A percentile compares a stretch with the other conserved stretches of the same genome.
Conservation (phyloP, 2,888 invertebrate species). For the Drosophila mettleri region DNA sequence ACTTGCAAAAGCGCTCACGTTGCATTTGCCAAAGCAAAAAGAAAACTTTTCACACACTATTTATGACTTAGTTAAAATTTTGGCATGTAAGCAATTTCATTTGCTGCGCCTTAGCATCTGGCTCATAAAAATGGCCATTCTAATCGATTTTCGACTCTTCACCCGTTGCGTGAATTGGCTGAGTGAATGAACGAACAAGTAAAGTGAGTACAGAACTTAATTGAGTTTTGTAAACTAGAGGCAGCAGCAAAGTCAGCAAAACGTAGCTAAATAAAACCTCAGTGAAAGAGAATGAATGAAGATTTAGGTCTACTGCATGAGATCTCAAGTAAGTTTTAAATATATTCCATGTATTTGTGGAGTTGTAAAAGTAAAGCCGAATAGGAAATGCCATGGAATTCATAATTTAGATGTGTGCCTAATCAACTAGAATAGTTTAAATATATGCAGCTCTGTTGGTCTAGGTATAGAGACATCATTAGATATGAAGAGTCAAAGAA, state of each 20-base stretch:
- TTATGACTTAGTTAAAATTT: constrained; percentile 76
- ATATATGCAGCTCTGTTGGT: no score
- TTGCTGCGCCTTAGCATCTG: constrained; percentile 39
- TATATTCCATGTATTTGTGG: not conserved
- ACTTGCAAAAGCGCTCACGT: constrained; percentile 70
- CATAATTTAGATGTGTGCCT: no score
- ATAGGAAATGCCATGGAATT: no score
- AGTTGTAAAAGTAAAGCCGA: no score
- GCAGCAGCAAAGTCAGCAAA: constrained; percentile 49
- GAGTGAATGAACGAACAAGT: constrained; percentile 27
- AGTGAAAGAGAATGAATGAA: not conserved
- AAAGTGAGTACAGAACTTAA: constrained; percentile 53
- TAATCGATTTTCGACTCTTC: constrained; percentile 70
- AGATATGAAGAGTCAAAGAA: no score
- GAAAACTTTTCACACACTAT: constrained; percentile 61
- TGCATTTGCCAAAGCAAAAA: constrained; percentile 57
- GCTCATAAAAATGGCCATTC: constrained; percentile 68
- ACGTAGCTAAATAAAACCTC: constrained; percentile 25
- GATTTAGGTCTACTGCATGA: not conserved
- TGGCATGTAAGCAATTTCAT: constrained; percentile 75
- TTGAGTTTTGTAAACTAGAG: constrained; percentile 59
- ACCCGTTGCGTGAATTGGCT: constrained; percentile 24
- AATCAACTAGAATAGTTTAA: not conserved
- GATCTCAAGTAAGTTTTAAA: not conserved
- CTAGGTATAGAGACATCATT: no score